Percentiles rank a stretch among this genome's conserved stretches.
These are phyloP conservation scores for Actinopyga echinites DNA, from an alignment of 53 echinoderm and acorn worm species.

Conservation along the genomic window DNA sequence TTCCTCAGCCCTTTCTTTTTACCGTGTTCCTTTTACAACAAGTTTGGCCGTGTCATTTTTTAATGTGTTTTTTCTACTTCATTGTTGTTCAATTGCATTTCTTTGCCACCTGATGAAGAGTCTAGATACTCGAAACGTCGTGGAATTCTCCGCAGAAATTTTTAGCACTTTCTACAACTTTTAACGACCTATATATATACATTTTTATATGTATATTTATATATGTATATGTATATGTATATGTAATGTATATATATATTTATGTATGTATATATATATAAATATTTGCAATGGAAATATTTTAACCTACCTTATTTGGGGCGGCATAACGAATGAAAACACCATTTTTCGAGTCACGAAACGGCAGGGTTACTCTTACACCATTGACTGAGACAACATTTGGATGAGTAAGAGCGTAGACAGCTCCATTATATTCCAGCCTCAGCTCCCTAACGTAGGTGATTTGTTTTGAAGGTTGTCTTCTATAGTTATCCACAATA, in stretches of 20 bases:
- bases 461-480: background rate
- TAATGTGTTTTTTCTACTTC: too few relatives aligned
- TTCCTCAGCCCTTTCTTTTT: too few relatives aligned
- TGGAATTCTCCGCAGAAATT: too few relatives aligned
- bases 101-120: too few relatives aligned
- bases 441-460: constrained; percentile 27
- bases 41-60: too few relatives aligned
- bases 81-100: too few relatives aligned
- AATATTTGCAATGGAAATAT: background rate
- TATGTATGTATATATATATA: too few relatives aligned
- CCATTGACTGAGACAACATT: constrained; percentile 3
- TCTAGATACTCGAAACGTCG: too few relatives aligned
- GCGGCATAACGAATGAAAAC: constrained; percentile 6
- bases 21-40: too few relatives aligned
- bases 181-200: background rate
- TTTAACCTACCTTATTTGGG: constrained; percentile 4
- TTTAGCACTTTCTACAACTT: too few relatives aligned
- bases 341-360: background rate
- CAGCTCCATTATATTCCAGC: background rate
- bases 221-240: too few relatives aligned
- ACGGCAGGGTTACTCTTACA: background rate
- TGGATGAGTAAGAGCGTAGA: constrained; percentile 9
- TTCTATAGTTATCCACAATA: constrained; percentile 18
- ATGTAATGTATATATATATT: background rate
- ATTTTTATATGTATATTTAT: background rate